A percentile compares a stretch with the other conserved stretches of the same genome.
These are phyloP conservation scores for Cyphomyrus discorhynchus DNA, from an alignment of 2,113 vertebrate species.

Conservation along the genomic window DNA sequence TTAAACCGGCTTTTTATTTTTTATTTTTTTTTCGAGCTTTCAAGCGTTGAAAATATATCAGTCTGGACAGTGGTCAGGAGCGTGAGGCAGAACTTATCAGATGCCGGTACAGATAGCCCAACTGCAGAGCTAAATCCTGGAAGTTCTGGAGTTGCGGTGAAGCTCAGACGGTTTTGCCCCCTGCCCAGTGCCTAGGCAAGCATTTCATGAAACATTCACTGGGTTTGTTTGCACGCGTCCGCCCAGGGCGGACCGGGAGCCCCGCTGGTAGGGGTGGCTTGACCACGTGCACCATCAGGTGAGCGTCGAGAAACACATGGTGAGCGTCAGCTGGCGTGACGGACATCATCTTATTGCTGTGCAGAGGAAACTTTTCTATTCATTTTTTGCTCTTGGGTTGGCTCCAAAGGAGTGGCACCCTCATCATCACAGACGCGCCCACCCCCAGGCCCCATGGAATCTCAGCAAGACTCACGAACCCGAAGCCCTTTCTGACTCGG, in stretches of 20 bases:
- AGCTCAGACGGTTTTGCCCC: slow-evolving; percentile 26
- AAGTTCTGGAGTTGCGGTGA: not conserved
- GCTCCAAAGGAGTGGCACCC: not conserved
- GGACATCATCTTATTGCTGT: not conserved
- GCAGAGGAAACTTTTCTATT: not conserved
- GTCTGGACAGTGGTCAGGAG: not conserved
- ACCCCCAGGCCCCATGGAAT: not conserved
- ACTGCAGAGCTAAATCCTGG: not conserved
- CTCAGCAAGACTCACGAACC: not conserved
- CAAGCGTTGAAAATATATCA: not conserved
- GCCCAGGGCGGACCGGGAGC: slow-evolving; percentile 27
- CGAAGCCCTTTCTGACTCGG: not conserved
- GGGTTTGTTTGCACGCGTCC: slow-evolving; percentile 40
- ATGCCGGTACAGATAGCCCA: not conserved
- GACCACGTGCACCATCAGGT: slow-evolving; percentile 17
- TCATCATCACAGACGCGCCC: not conserved
- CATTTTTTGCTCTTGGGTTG: not conserved
- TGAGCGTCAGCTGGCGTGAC: not conserved
- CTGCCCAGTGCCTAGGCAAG: slow-evolving; percentile 44
- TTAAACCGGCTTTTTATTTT: slow-evolving; percentile 33
- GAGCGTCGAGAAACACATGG: slow-evolving; percentile 9
- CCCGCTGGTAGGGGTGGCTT: not conserved
- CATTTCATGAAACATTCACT: slow-evolving; percentile 45
- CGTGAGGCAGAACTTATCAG: not conserved
- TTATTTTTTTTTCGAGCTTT: slow-evolving; percentile 9